Base-by-base conservation (phyloP, 2,888 invertebrate genomes). In the Tachina grossa region DNA sequence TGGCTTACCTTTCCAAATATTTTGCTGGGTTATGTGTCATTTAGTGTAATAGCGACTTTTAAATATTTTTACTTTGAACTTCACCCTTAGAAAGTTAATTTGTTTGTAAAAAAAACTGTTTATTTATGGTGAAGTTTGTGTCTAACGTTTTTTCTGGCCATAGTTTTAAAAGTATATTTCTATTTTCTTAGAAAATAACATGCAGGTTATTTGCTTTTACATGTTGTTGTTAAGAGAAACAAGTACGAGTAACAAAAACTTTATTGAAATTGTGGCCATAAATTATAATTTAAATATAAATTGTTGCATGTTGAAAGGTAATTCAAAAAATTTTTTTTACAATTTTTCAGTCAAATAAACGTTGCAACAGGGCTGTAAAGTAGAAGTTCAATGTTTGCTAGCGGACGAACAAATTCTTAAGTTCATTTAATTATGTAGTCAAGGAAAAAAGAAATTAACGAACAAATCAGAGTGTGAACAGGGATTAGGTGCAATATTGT, bases 11-110 rank as follows among this genome's bases (percentile, higher is more conserved):
- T 16, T 31, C 31, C 1, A 13, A 39, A 69, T n/a, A 14, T n/a
- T 74, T 59, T 43, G 74, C 74, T 81, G 80, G 80, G 74, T 66
- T 57, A 41, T 68, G 14, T 74, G 43, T 14, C 16, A 61, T 43
- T 61, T 13, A 19, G 14, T 53, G 61, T 53, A n/a, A 53, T 45
- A n/a, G 71, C 63, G 53, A 19, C 71, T 45, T n/a, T 71, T 19
- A 71, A 65, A 39, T 55, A 79, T 49, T 45, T 82, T 77, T 65
- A 65, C 77, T 83, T 83, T 83, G 83, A 83, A 83, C 83, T 83
- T 77, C 63, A 83, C 83, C 83, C 83, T 72, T 77, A 66, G 77
- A 71, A 77, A 72, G 76, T 83, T 51, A 72, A 77, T 55, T 57
- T 65, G n/a, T 22, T 74, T 13, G 22, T 68, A 65, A 71, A 53